Evolutionary conservation across 2,888 invertebrate genomes (phyloP).

Genomic region (Hydroisotoma schaefferi): DNA sequence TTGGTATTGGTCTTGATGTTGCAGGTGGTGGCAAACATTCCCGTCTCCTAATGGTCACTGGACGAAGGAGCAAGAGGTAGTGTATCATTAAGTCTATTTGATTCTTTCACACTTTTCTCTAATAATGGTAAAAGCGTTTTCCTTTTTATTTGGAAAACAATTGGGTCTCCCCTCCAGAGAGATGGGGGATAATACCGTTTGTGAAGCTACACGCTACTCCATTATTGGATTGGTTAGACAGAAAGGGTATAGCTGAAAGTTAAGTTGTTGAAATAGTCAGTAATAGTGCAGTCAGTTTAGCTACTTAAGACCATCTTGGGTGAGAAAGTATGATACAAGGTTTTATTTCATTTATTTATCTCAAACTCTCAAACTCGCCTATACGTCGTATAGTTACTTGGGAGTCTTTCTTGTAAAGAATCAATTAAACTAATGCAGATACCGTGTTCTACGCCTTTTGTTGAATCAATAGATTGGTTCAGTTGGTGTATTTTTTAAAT

Average conservation of each 20-base stretch:
- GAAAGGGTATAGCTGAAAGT: no score
- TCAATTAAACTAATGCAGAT: conserved; percentile 18
- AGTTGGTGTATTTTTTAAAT: no score
- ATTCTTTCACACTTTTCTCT: not conserved
- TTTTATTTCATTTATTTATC: no score
- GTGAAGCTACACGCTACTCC: not conserved
- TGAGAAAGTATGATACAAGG: no score
- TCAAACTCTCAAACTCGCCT: no score
- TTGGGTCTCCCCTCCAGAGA: not conserved
- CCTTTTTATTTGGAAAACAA: not conserved
- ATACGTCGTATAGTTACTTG: no score
- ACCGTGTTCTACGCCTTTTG: conserved; percentile 3
- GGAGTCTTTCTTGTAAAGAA: no score
- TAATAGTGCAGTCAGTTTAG: no score
- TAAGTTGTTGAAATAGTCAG: no score
- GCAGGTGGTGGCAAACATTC: conserved; percentile 8
- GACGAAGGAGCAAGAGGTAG: conserved; percentile 40
- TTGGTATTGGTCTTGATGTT: conserved; percentile 9
- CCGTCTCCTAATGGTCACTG: conserved; percentile 29
- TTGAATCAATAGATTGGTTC: conserved; percentile 18
- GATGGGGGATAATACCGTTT: no score
- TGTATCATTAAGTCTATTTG: conserved; percentile 39
- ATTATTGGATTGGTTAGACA: no score
- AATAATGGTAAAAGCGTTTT: not conserved
- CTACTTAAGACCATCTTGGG: no score